Percentiles rank a stretch among this genome's conserved stretches.
phyloP scores from a whole-genome alignment of 2,888 invertebrate genomes.

The Drosophila ezoana region DNA sequence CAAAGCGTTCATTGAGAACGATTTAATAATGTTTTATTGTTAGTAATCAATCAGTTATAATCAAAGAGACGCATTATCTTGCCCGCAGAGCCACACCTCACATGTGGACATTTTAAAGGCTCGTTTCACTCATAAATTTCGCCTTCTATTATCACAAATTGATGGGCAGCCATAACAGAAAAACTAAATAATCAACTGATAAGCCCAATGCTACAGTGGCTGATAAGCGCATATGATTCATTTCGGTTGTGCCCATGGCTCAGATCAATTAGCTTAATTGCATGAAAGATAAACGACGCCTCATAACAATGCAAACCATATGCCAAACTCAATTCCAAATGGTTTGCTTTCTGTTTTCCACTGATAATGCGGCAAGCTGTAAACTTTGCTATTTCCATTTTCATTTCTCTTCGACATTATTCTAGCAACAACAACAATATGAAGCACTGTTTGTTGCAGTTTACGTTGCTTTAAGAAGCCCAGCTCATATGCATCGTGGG shows the following conservation, averaged over 20 bases:
- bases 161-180: not conserved
- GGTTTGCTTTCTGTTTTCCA: slow-evolving; percentile 1
- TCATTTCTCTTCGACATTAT: slow-evolving; percentile 3
- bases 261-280: slow-evolving; percentile 22
- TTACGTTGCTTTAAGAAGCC: slow-evolving; percentile 23
- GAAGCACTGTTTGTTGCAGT: slow-evolving; percentile 1
- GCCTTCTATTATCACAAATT: no score
- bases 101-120: no score
- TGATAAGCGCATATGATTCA: slow-evolving; percentile 23
- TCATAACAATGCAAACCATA: slow-evolving; percentile 13
- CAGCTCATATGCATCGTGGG: slow-evolving; percentile 5
- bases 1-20: no score
- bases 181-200: slow-evolving; percentile 28
- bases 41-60: no score
- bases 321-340: slow-evolving; percentile 20
- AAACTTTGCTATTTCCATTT: slow-evolving; percentile 5
- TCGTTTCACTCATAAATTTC: no score
- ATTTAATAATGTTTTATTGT: no score
- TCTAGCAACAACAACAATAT: not conserved
- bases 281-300: slow-evolving; percentile 7
- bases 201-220: slow-evolving; percentile 1
- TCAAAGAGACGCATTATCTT: no score
- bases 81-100: no score
- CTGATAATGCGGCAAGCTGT: slow-evolving; percentile 23
- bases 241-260: not conserved